phyloP scores from a whole-genome alignment of 2,113 vertebrate species.

The Hirundichthys speculiger region DNA sequence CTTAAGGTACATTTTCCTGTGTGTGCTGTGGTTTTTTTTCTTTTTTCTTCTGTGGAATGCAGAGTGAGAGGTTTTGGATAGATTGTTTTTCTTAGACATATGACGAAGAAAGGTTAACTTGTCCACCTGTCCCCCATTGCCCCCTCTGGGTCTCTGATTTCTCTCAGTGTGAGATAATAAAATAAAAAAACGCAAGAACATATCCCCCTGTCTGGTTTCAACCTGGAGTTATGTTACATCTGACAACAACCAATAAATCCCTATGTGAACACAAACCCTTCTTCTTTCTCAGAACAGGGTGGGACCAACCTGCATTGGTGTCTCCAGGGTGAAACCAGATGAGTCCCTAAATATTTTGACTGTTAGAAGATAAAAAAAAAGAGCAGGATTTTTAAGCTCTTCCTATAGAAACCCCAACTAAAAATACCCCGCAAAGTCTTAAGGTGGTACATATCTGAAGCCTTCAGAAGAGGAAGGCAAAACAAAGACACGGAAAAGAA shows the following conservation, averaged over 20 bases:
- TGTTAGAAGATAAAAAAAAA: neutral
- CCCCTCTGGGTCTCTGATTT: constrained; percentile 56
- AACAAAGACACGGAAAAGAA: constrained; percentile 46
- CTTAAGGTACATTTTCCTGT: constrained; percentile 66
- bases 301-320: constrained; percentile 6
- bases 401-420: neutral
- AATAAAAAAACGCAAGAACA: constrained; percentile 14
- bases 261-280: constrained; percentile 24
- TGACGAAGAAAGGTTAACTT: constrained; percentile 71
- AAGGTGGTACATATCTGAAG: constrained; percentile 75
- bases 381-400: constrained; percentile 3
- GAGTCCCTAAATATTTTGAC: constrained; percentile 41
- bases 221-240: constrained; percentile 55
- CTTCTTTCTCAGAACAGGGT: constrained; percentile 52
- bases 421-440: constrained; percentile 69
- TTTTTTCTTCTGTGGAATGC: constrained; percentile 43
- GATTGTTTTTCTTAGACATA: constrained; percentile 45
- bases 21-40: constrained; percentile 43
- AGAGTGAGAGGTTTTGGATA: constrained; percentile 52
- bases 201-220: constrained; percentile 53
- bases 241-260: constrained; percentile 21
- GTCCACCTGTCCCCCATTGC: constrained; percentile 75
- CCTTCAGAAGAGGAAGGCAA: constrained; percentile 39
- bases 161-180: constrained; percentile 33
- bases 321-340: constrained; percentile 64